These are phyloP conservation scores for Geophilus truncorum DNA, from an alignment of 2,888 invertebrate species.

Conservation along the genomic window DNA sequence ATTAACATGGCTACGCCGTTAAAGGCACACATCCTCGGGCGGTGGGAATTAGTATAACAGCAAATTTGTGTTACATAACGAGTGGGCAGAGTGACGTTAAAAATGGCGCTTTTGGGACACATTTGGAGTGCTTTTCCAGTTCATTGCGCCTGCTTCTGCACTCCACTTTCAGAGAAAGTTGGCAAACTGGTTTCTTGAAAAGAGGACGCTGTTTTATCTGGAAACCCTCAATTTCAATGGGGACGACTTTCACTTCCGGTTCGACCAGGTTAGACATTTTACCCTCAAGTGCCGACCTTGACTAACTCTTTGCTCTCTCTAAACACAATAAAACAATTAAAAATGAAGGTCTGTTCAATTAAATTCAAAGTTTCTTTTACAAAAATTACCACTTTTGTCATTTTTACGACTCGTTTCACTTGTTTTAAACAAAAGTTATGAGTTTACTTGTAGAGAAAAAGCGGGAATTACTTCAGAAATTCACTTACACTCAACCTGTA, in stretches of 20 bases:
- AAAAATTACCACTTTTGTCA: no score
- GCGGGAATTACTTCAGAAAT: no score
- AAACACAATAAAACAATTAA: background rate
- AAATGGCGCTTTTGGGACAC: background rate
- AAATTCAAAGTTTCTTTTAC: no score
- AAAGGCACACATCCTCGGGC: background rate
- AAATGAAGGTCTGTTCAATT: no score
- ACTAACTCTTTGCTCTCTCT: background rate
- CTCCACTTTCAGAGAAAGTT: background rate
- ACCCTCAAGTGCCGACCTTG: background rate
- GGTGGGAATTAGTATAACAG: background rate
- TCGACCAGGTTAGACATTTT: background rate
- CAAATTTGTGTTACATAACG: background rate
- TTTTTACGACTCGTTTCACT: no score
- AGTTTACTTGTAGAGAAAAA: no score
- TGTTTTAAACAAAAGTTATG: no score
- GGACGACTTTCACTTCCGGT: conserved; percentile 4
- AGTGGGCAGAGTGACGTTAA: background rate
- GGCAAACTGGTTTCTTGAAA: background rate
- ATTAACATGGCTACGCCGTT: background rate
- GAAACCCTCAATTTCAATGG: background rate
- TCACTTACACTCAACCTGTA: background rate
- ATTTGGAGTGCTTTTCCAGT: background rate
- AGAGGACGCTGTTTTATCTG: background rate
- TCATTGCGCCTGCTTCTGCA: background rate